Evolutionary conservation across 2,113 vertebrate genomes (phyloP).

Genomic region (Gymnobelideus leadbeateri): DNA sequence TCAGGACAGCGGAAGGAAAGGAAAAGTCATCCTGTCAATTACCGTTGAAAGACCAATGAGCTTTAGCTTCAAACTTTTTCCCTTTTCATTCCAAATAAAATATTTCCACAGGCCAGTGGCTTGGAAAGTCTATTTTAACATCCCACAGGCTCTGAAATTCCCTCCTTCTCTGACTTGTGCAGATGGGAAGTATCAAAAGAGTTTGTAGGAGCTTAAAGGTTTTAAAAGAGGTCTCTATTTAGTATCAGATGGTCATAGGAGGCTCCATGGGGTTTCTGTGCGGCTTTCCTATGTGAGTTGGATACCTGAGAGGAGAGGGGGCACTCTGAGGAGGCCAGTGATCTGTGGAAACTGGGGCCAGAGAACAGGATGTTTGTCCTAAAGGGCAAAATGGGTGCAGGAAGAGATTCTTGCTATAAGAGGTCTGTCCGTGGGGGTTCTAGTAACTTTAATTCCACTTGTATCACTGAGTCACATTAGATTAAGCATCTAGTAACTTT

Average conservation of each 20-base stretch:
- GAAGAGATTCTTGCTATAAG: too few species aligned
- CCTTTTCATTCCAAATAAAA: not conserved
- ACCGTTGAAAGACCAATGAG: not conserved
- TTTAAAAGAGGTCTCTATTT: not conserved
- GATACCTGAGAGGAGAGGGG: not conserved
- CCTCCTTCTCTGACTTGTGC: not conserved
- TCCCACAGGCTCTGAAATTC: not conserved
- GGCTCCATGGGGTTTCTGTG: not conserved
- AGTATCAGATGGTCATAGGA: not conserved
- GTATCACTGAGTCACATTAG: too few species aligned
- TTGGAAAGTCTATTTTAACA: too few species aligned
- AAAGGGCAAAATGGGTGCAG: too few species aligned
- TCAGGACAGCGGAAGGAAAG: too few species aligned
- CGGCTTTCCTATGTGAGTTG: not conserved
- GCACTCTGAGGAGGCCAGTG: not conserved
- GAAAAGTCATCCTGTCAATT: too few species aligned
- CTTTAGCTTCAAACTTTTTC: not conserved
- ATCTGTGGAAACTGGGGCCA: too few species aligned
- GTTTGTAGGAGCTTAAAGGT: not conserved
- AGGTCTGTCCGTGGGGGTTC: too few species aligned
- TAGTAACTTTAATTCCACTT: too few species aligned
- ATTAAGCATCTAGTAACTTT: too few species aligned
- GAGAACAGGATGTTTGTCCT: too few species aligned
- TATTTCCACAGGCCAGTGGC: too few species aligned
- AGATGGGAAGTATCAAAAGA: not conserved